Conservation (phyloP, 2,113 vertebrate genomes). For the Lontra canadensis region DNA sequence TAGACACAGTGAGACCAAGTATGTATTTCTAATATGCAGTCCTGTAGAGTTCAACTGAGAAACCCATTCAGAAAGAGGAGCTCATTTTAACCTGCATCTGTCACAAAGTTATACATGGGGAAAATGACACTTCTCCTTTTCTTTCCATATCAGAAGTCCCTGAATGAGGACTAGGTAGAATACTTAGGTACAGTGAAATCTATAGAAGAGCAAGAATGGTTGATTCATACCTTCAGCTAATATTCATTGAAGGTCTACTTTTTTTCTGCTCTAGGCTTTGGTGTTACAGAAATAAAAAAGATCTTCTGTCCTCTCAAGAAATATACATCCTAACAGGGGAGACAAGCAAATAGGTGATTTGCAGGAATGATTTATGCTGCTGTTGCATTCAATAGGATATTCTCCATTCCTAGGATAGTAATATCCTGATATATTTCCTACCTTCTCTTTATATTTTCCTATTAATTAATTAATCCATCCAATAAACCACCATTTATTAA, state of each 20-base stretch:
- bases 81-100: slow-evolving; percentile 12
- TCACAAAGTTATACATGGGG: neutral
- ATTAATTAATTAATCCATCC: neutral
- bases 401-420: slow-evolving; percentile 26
- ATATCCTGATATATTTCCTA: slow-evolving; percentile 31
- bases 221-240: neutral
- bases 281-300: slow-evolving; percentile 16
- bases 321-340: neutral
- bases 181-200: neutral
- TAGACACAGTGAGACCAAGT: neutral
- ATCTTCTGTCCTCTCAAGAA: neutral
- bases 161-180: neutral
- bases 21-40: neutral
- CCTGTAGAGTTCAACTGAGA: neutral
- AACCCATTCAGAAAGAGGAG: neutral
- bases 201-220: neutral
- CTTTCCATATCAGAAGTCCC: neutral
- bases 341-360: slow-evolving; percentile 18
- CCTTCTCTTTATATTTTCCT: slow-evolving; percentile 19
- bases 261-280: neutral
- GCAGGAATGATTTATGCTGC: neutral
- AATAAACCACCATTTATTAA: slow-evolving; percentile 30
- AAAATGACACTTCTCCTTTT: slow-evolving; percentile 42
- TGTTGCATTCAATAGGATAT: neutral
- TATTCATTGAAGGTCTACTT: neutral